A percentile compares a stretch with the other conserved stretches of the same genome.
phyloP scores from a whole-genome alignment of 2,888 invertebrate genomes.

The Lordiphosa andalusiaca region DNA sequence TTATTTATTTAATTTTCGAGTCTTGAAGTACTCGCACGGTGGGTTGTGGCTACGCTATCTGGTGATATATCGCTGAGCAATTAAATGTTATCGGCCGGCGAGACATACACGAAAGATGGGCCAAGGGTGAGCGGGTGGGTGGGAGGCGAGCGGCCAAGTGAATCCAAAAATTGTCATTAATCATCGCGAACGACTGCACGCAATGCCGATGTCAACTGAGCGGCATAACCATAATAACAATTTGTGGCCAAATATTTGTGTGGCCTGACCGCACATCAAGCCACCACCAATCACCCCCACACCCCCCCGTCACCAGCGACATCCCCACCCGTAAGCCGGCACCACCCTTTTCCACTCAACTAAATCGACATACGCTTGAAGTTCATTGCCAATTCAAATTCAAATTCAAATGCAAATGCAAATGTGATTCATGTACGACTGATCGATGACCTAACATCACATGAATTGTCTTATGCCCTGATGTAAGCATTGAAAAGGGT shows the following conservation, averaged over 20 bases:
- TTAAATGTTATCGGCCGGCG: slow-evolving; percentile 65
- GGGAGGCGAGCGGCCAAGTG: slow-evolving; percentile 23
- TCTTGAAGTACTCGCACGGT: slow-evolving; percentile 37
- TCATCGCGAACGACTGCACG: slow-evolving; percentile 54
- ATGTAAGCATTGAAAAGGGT: too few relatives aligned
- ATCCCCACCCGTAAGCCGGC: neutral
- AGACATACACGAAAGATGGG: slow-evolving; percentile 1
- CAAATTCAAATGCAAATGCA: slow-evolving; percentile 23
- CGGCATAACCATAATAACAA: slow-evolving; percentile 61
- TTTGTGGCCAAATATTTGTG: slow-evolving; percentile 67
- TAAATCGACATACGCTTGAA: slow-evolving; percentile 16
- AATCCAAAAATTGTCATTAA: slow-evolving; percentile 65
- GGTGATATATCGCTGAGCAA: slow-evolving; percentile 68
- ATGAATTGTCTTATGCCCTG: too few relatives aligned
- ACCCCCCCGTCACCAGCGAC: too few relatives aligned
- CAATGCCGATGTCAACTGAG: slow-evolving; percentile 31
- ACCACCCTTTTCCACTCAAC: neutral
- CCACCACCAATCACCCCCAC: slow-evolving; percentile 20
- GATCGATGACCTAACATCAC: neutral
- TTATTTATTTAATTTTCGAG: slow-evolving; percentile 46
- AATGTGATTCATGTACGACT: slow-evolving; percentile 7
- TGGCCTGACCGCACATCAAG: slow-evolving; percentile 36
- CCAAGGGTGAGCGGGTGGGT: neutral
- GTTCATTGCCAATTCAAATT: slow-evolving; percentile 39
- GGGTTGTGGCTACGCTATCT: slow-evolving; percentile 49